phyloP scores from a whole-genome alignment of 2,888 invertebrate genomes.

The Erebia epiphron region DNA sequence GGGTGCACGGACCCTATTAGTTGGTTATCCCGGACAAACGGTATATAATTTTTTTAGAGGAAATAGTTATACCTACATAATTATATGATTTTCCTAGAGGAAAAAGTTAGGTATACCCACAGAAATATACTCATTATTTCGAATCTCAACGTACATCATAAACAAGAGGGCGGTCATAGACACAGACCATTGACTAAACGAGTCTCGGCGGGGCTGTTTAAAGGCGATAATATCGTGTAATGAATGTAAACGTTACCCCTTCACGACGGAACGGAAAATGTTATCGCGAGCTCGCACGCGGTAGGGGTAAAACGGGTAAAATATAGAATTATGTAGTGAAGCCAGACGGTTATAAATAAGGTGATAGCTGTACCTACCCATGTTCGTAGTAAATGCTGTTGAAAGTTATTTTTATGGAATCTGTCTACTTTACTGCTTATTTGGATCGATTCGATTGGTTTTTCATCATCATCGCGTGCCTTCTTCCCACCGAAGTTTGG shows the following conservation, averaged over 20 bases:
- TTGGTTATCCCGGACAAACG: too few relatives aligned
- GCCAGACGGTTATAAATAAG: slow-evolving; percentile 36
- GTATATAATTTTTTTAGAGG: too few relatives aligned
- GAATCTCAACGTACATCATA: slow-evolving; percentile 38
- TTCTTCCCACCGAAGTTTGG: too few relatives aligned
- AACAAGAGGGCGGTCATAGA: slow-evolving; percentile 51
- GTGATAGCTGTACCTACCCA: slow-evolving; percentile 27
- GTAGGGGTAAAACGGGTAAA: slow-evolving; percentile 37
- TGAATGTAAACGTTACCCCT: slow-evolving; percentile 69
- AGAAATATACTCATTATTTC: slow-evolving; percentile 26
- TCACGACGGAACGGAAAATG: slow-evolving; percentile 60
- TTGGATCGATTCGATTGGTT: background rate
- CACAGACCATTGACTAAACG: slow-evolving; percentile 67
- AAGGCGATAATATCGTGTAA: slow-evolving; percentile 75
- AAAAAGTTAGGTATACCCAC: background rate
- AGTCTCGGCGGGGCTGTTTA: slow-evolving; percentile 69
- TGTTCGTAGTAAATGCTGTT: slow-evolving; percentile 25
- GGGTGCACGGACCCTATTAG: too few relatives aligned
- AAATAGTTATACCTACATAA: too few relatives aligned
- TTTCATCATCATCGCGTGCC: too few relatives aligned
- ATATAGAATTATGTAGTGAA: slow-evolving; percentile 33
- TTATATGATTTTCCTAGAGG: background rate
- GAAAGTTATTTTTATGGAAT: slow-evolving; percentile 4
- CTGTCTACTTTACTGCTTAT: background rate
- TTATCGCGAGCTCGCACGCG: slow-evolving; percentile 73